Base-by-base conservation (phyloP, 2,888 invertebrate genomes). In the Synanthedon tipuliformis region DNA sequence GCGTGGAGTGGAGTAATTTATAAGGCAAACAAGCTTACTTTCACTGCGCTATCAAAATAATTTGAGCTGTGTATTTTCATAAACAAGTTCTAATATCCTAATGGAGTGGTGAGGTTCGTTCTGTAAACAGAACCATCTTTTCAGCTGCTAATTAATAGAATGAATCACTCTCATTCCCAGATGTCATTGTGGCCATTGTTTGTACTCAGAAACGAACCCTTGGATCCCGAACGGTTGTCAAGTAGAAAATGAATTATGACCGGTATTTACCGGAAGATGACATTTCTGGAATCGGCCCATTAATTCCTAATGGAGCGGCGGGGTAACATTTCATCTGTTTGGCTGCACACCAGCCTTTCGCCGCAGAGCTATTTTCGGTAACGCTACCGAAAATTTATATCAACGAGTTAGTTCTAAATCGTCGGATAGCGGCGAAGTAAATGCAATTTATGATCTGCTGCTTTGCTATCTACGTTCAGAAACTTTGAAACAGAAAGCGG, bases 271-370 rank as follows among this genome's bases (percentile, higher is more conserved):
- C 72, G 77, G 77, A 80, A 83, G 81, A 83, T 82, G 85, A 81
- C 85, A 83, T 83, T 84, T 79, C 81, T 81, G 66, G 81, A 78
- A 81, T 81, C 84, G 84, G 80, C 71, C 82, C 85, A 84, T 85
- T 85, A 81, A 85, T 84, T 85, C 82, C 75, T 85, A 84, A 85
- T 84, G 84, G 83, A 76, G 72, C 83, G 76, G 71, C 74, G 62
- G 64, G 71, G 77, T 77, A 69, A 84, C 85, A 84, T 83, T 82
- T 85, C 84, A 84, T 85, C 80, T 83, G 81, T 83, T 85, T 83
- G 85, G 81, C 82, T 78, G 74, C 72, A 74, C 75, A 79, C 80
- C 81, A 81, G 80, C 63, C 72, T 64, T 68, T 69, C 61, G 68
- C 80, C 78, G 71, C 80, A 80, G 69, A 75, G 78, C 80, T 82